phyloP scores from a whole-genome alignment of 2,888 invertebrate species.

The Nemotelus nigrinus region DNA sequence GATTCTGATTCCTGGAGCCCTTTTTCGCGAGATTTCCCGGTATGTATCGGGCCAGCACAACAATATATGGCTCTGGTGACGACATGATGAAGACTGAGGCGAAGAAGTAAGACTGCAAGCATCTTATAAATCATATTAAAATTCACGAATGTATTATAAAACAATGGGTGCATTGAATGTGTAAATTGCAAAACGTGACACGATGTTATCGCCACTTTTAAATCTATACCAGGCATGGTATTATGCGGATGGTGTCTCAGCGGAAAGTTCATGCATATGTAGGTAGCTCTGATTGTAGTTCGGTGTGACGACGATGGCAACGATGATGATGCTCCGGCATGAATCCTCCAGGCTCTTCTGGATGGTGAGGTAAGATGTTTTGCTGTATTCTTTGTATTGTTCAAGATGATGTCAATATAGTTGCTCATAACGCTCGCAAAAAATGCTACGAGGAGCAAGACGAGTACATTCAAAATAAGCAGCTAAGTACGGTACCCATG shows the following conservation, averaged over 20 bases:
- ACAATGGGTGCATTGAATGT: constrained; percentile 60
- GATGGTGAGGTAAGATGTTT: no score
- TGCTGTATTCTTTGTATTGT: no score
- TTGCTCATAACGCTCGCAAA: constrained; percentile 22
- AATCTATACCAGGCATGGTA: neutral
- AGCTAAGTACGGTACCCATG: neutral
- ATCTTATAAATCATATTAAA: constrained; percentile 47
- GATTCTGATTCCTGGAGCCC: no score
- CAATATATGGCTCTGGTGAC: no score
- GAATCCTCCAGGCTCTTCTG: no score
- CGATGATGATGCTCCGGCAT: no score
- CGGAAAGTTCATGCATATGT: no score
- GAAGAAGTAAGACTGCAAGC: constrained; percentile 29
- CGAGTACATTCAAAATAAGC: constrained; percentile 21
- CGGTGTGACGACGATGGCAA: no score
- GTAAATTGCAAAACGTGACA: constrained; percentile 65
- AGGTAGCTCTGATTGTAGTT: no score
- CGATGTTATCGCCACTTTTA: constrained; percentile 60
- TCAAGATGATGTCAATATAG: neutral
- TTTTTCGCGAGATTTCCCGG: no score
- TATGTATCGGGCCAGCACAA: no score
- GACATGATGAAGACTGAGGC: no score
- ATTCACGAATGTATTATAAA: constrained; percentile 49
- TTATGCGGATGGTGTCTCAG: neutral
- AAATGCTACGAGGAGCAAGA: neutral